Conservation (phyloP, 2,797 vertebrate genomes). For the Hippoglossus hippoglossus region DNA sequence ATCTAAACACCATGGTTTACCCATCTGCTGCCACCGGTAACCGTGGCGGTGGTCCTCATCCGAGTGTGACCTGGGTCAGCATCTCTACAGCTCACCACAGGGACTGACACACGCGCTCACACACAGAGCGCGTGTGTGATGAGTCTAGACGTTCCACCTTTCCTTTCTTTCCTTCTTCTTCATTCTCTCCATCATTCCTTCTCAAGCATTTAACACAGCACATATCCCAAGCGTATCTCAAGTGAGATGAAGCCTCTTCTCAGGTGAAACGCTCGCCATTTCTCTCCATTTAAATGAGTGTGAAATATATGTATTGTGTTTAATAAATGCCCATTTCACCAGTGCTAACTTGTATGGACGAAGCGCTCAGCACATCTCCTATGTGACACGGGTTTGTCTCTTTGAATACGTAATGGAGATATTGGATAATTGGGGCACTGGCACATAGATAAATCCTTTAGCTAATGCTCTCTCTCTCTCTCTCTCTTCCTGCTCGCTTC, state of each 20-base stretch:
- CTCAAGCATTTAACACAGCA: background rate
- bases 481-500: constrained; percentile 51
- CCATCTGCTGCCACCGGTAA: constrained; percentile 80
- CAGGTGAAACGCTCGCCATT: constrained; percentile 18
- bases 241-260: constrained; percentile 25
- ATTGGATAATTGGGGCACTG: constrained; percentile 79
- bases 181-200: background rate
- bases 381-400: constrained; percentile 56
- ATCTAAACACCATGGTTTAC: constrained; percentile 65
- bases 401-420: constrained; percentile 76
- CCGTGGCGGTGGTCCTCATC: constrained; percentile 68
- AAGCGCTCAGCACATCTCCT: constrained; percentile 61
- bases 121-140: constrained; percentile 16
- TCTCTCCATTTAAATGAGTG: constrained; percentile 45
- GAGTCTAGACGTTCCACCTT: background rate
- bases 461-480: constrained; percentile 53
- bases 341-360: constrained; percentile 38
- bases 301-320: constrained; percentile 59
- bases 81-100: constrained; percentile 63
- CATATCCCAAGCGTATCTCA: constrained; percentile 19
- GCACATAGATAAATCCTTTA: constrained; percentile 75
- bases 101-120: constrained; percentile 29
- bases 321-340: constrained; percentile 42
- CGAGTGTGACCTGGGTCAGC: constrained; percentile 70
- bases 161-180: background rate